Conservation (phyloP, 2,888 invertebrate species). For the Acanthosepion lycidas region DNA sequence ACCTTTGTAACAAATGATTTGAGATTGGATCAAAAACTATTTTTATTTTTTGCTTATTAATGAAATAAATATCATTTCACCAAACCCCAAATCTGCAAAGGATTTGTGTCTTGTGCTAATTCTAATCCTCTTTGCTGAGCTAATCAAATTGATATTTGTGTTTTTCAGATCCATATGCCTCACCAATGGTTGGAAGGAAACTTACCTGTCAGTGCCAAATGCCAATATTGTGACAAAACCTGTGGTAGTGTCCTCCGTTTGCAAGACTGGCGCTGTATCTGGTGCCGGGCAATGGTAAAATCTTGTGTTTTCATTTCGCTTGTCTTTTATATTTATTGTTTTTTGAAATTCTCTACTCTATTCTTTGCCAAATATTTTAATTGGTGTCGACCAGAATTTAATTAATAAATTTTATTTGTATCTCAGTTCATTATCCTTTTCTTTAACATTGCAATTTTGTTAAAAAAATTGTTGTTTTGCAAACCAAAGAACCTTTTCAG, state of each 20-base stretch:
- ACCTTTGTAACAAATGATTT: no score
- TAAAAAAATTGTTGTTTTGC: no score
- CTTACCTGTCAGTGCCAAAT: conserved; percentile 93
- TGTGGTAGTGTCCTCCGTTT: conserved; percentile 95
- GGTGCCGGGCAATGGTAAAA: conserved; percentile 88
- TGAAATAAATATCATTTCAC: no score
- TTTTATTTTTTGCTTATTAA: no score
- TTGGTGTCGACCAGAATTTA: no score
- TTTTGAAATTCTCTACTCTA: not conserved
- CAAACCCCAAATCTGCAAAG: no score
- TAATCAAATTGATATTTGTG: no score
- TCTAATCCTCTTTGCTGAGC: no score
- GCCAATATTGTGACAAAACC: conserved; percentile 93
- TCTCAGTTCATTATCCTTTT: not conserved
- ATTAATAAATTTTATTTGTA: not conserved
- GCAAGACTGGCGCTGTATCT: conserved; percentile 97
- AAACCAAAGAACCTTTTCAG: no score
- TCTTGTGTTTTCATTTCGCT: not conserved
- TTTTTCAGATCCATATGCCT: conserved; percentile 84
- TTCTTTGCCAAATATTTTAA: not conserved
- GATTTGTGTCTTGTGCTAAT: no score
- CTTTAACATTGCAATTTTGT: not conserved
- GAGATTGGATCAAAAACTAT: no score
- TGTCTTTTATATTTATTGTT: not conserved
- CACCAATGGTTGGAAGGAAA: conserved; percentile 99